These are phyloP conservation scores for Ricordea florida DNA, from an alignment of 92 coral and sea anemone genomes.

Conservation along the genomic window DNA sequence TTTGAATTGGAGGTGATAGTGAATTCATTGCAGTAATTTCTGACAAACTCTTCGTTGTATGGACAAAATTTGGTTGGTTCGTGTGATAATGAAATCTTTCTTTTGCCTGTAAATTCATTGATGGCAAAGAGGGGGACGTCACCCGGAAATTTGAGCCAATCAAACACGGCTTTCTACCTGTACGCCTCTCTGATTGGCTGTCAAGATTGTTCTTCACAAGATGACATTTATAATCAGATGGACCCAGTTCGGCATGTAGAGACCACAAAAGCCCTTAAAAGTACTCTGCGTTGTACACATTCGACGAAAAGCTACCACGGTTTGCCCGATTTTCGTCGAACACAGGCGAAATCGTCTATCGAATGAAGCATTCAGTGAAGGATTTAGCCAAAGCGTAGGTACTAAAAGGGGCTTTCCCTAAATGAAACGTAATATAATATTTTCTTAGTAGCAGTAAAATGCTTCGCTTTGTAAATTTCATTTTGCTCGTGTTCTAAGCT, in stretches of 20 bases:
- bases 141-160: constrained; percentile 67
- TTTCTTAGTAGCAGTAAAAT: constrained; percentile 31
- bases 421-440: neutral
- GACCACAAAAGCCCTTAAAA: constrained; percentile 68
- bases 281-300: neutral
- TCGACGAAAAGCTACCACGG: constrained; percentile 28
- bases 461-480: constrained; percentile 19
- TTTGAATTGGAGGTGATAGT: constrained; percentile 39
- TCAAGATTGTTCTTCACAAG: constrained; percentile 71
- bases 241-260: constrained; percentile 92
- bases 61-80: constrained; percentile 55
- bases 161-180: constrained; percentile 51
- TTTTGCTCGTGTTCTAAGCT: constrained; percentile 21
- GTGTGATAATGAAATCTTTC: constrained; percentile 62
- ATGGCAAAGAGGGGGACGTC: constrained; percentile 78
- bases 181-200: constrained; percentile 77
- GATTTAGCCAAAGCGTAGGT: constrained; percentile 9
- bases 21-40: constrained; percentile 70
- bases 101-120: constrained; percentile 75
- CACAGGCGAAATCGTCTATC: neutral
- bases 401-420: constrained; percentile 2
- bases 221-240: constrained; percentile 89
- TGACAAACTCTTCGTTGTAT: constrained; percentile 55
- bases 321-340: constrained; percentile 18
- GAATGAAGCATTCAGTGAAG: neutral